These are phyloP conservation scores for Candoia aspera DNA, from an alignment of 2,113 vertebrate genomes.

Conservation along the genomic window DNA sequence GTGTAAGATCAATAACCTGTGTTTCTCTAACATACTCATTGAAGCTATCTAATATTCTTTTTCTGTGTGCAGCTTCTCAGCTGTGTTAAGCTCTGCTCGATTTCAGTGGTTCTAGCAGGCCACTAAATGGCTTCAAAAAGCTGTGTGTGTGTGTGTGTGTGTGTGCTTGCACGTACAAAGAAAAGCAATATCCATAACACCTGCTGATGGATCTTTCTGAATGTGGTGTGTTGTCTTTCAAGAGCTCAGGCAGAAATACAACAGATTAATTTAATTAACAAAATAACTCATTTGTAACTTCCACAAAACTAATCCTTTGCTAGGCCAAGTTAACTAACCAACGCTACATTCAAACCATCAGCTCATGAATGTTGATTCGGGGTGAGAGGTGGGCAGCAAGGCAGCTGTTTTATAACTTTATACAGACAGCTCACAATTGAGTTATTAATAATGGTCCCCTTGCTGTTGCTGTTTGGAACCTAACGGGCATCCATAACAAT, in stretches of 20 bases:
- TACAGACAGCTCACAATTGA: neutral
- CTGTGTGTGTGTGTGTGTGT: no score
- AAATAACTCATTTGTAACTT: neutral
- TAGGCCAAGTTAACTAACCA: neutral
- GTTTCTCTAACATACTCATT: no score
- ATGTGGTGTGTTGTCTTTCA: neutral
- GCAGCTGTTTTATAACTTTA: neutral
- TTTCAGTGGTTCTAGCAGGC: no score
- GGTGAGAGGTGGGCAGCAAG: neutral
- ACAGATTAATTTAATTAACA: neutral
- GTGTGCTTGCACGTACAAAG: neutral
- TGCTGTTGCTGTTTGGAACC: neutral
- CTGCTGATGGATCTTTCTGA: neutral
- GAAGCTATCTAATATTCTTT: no score
- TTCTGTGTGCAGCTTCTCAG: neutral
- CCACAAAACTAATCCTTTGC: neutral
- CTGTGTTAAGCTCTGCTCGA: no score
- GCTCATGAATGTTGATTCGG: neutral
- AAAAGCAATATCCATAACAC: neutral
- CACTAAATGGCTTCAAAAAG: no score
- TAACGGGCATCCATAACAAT: neutral
- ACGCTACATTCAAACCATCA: neutral
- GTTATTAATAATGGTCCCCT: neutral
- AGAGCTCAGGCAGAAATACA: neutral
- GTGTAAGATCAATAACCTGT: no score